Evolutionary conservation across 1,140 invertebrate genomes (phyloP).

Genomic region (Bombus vancouverensis): DNA sequence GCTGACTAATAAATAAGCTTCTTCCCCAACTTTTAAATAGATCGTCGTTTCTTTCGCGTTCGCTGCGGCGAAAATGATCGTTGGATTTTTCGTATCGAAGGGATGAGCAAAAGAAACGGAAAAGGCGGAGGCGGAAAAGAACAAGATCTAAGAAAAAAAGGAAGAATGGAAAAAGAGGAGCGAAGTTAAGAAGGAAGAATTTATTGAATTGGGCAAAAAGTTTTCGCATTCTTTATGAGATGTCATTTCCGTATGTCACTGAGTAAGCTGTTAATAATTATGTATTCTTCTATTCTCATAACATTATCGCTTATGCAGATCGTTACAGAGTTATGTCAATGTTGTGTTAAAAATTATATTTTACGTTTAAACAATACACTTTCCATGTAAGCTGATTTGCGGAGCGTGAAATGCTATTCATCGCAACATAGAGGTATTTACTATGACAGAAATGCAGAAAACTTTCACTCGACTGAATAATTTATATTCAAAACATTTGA

Average conservation of each 20-base stretch:
- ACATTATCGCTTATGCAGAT: background rate
- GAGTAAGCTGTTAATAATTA: background rate
- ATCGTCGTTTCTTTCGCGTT: background rate
- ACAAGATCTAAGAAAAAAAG: background rate
- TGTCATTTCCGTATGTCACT: background rate
- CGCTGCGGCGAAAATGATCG: too few species aligned
- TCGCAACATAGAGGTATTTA: too few species aligned
- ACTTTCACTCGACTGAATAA: background rate
- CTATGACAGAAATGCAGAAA: background rate
- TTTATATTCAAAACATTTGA: background rate
- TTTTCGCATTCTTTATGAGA: background rate
- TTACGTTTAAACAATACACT: background rate
- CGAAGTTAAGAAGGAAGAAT: background rate
- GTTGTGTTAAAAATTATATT: background rate
- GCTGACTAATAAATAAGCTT: conserved; percentile 23
- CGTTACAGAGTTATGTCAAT: background rate
- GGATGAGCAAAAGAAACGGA: too few species aligned
- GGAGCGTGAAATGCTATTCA: background rate
- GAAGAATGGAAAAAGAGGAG: background rate
- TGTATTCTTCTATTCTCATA: background rate
- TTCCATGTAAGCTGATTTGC: background rate
- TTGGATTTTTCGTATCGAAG: background rate
- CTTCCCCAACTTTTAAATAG: background rate
- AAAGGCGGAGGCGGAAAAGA: background rate
- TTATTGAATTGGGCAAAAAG: background rate